Base-by-base conservation (phyloP, 1,140 invertebrate genomes). In the Coptotermes formosanus region DNA sequence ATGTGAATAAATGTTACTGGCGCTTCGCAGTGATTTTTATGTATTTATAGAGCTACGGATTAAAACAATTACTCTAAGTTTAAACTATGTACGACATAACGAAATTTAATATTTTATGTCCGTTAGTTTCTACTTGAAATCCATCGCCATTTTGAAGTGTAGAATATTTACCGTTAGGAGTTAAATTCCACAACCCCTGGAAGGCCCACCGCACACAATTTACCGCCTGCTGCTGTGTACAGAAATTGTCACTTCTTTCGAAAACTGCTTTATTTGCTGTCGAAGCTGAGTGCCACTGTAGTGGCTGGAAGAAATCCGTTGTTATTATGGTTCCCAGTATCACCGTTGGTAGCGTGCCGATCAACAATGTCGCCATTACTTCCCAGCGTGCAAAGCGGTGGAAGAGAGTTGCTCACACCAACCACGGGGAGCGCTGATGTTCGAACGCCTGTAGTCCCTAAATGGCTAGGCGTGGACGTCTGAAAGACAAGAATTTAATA, bases 221-320 rank as follows among this genome's bases (percentile, higher is more conserved):
- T 16, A 55, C 14, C 3, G 52, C 19, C 52, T 55, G 52, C 14
- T 19, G 19, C 52, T 9, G 19, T 55, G 2, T 0, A 19, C 14
- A 16, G 7, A 55, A 1, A 11, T 1, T 75, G 64, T 4, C 64
- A 25, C n/a, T 25, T 30, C 25, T 75, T 75, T 6, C n/a, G n/a
- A 3, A 25, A 52, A 45, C n/a, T 19, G 32, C 32, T 21, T 84
- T 45, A 84, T 64, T 84, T 84, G 83, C 12, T 45, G 83, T 84
- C 83, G 83, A 84, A 84, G 45, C 48, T 55, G 48, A 55, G 83
- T n/a, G 83, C 48, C 14, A 52, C 48, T 6, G 83, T 84, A 19
- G 83, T 84, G 25, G 59, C 83, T n/a, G 83, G 83, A 38, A 84
- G 83, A 64, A 59, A 84, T 30, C 83, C 83, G 30, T 84, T 84